A percentile compares a stretch with the other conserved stretches of the same genome.
Conservation (phyloP, 2,888 invertebrate genomes). For the Drosophila longiperda region DNA sequence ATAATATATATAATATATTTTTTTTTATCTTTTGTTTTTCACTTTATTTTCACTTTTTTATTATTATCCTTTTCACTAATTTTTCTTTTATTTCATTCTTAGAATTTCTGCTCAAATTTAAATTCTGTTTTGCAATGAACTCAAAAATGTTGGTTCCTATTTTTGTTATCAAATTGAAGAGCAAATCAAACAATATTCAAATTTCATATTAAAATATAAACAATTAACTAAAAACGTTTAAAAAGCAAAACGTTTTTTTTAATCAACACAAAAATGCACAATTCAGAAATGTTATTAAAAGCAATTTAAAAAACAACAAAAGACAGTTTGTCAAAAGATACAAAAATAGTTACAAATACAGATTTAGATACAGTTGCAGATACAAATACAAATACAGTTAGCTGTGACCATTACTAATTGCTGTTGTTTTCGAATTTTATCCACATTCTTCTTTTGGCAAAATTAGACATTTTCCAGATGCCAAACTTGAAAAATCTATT, state of each 20-base stretch:
- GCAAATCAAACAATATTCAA: neutral
- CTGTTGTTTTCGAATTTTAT: neutral
- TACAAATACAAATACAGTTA: neutral
- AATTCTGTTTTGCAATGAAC: neutral
- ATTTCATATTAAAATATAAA: neutral
- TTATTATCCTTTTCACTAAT: too few relatives aligned
- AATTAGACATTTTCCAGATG: conserved; percentile 12
- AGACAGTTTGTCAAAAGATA: neutral
- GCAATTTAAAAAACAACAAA: neutral
- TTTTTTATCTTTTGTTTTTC: too few relatives aligned
- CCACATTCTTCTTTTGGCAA: neutral
- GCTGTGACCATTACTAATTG: conserved; percentile 8
- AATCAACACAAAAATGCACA: neutral
- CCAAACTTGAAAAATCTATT: conserved; percentile 2
- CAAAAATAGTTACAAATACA: neutral
- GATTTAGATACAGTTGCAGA: neutral
- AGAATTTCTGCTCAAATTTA: neutral
- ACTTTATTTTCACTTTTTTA: too few relatives aligned
- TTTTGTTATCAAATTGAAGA: neutral
- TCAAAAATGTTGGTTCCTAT: neutral
- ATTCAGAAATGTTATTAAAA: neutral
- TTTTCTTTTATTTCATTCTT: neutral
- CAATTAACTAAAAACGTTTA: neutral
- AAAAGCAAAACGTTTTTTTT: neutral
- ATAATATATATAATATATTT: too few relatives aligned